Percentiles rank a stretch among this genome's conserved stretches.
Conservation (phyloP, 2,113 vertebrate species). For the Eptesicus fuscus region DNA sequence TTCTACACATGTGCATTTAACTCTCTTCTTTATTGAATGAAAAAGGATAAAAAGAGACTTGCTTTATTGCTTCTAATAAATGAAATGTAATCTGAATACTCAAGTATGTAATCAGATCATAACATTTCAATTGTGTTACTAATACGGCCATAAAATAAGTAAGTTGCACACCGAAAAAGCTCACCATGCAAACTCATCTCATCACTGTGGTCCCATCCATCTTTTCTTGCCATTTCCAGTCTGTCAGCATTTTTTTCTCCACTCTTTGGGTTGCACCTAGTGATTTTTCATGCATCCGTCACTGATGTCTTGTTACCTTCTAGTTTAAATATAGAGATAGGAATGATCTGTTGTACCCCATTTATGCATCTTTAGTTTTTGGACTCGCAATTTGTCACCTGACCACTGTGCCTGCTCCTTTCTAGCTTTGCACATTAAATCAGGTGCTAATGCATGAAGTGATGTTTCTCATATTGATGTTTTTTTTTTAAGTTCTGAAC, state of each 20-base stretch:
- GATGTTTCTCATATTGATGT: slow-evolving; percentile 35
- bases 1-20: slow-evolving; percentile 33
- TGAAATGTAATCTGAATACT: slow-evolving; percentile 61
- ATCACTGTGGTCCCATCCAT: slow-evolving; percentile 4
- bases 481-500: slow-evolving; percentile 60
- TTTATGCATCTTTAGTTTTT: slow-evolving; percentile 65
- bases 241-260: slow-evolving; percentile 47
- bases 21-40: slow-evolving; percentile 58
- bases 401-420: slow-evolving; percentile 49
- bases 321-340: slow-evolving; percentile 61
- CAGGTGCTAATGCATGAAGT: slow-evolving; percentile 50
- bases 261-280: slow-evolving; percentile 9
- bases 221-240: slow-evolving; percentile 64
- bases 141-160: slow-evolving; percentile 61
- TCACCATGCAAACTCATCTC: background rate
- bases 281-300: slow-evolving; percentile 66
- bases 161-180: slow-evolving; percentile 11
- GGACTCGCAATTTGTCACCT: slow-evolving; percentile 48
- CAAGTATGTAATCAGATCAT: slow-evolving; percentile 64
- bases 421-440: slow-evolving; percentile 56
- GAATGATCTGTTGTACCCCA: slow-evolving; percentile 55
- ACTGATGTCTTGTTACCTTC: slow-evolving; percentile 70
- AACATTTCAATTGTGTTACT: slow-evolving; percentile 65
- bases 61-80: slow-evolving; percentile 60
- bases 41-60: background rate